Conservation (phyloP, 2,113 vertebrate species). For the Ictalurus punctatus region DNA sequence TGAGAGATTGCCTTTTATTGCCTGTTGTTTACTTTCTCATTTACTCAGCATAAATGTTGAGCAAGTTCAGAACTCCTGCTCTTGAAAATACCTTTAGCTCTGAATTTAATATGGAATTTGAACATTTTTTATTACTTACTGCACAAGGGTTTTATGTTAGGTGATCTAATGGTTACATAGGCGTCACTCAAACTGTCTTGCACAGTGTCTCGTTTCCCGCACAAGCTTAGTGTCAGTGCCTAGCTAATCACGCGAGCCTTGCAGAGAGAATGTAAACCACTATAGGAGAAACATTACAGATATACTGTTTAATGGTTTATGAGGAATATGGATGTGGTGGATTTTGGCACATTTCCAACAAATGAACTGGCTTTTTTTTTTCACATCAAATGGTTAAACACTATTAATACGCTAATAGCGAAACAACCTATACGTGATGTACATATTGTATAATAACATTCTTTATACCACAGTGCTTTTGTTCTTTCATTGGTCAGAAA, state of each 20-base stretch:
- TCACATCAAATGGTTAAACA: neutral
- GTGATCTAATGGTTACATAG: too few species aligned
- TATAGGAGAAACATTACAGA: neutral
- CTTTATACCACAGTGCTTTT: neutral
- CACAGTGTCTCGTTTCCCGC: neutral
- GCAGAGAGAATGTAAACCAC: neutral
- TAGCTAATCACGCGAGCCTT: neutral
- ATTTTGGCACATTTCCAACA: neutral
- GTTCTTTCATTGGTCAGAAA: neutral
- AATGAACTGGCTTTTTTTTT: neutral
- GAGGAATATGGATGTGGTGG: neutral
- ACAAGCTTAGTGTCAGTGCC: neutral
- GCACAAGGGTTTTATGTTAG: neutral
- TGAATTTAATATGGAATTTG: neutral
- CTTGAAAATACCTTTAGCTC: neutral
- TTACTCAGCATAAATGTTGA: neutral
- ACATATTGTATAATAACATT: neutral
- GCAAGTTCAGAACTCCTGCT: neutral
- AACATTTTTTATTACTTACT: neutral
- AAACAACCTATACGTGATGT: neutral
- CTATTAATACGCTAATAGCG: neutral
- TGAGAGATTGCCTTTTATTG: neutral
- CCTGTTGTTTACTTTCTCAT: neutral
- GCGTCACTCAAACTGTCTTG: neutral
- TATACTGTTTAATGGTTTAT: neutral